Percentiles rank a stretch among this genome's conserved stretches.
These are phyloP conservation scores for Drosophila borealis DNA, from an alignment of 2,888 invertebrate genomes.

Conservation along the genomic window DNA sequence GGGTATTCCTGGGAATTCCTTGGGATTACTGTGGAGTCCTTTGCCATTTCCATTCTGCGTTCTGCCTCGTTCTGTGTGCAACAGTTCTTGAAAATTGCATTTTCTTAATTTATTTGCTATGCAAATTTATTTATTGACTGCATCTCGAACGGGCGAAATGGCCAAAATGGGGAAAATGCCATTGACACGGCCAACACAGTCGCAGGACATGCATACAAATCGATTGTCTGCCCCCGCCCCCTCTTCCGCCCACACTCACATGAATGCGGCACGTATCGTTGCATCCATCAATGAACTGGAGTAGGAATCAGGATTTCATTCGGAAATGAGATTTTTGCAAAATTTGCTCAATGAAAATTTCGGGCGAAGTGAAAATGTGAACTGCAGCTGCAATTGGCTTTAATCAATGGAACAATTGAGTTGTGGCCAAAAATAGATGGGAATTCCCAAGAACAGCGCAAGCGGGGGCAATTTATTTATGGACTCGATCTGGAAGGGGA, in stretches of 20 bases:
- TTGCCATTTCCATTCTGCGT: background rate
- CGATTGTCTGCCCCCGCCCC: slow-evolving; percentile 24
- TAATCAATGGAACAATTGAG: background rate
- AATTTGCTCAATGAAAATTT: background rate
- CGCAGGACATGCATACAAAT: slow-evolving; percentile 43
- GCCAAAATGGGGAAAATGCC: slow-evolving; percentile 25
- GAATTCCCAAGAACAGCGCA: too few species aligned
- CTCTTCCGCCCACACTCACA: background rate
- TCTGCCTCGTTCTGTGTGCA: slow-evolving; percentile 22
- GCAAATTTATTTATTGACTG: slow-evolving; percentile 81
- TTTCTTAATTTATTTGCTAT: slow-evolving; percentile 80
- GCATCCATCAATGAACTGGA: slow-evolving; percentile 8
- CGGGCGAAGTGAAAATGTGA: background rate
- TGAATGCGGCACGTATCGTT: slow-evolving; percentile 1
- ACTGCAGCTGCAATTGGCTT: background rate
- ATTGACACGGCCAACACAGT: slow-evolving; percentile 23
- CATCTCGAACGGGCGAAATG: slow-evolving; percentile 27
- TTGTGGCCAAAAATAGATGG: too few species aligned
- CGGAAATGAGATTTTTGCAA: slow-evolving; percentile 16
- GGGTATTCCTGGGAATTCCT: too few species aligned
- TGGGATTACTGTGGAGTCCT: too few species aligned
- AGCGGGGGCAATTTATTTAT: too few species aligned
- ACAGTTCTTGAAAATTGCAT: slow-evolving; percentile 75
- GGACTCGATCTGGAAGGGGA: too few species aligned
- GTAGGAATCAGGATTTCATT: background rate